These are phyloP conservation scores for Trachelipus rathkii DNA, from an alignment of 1,140 invertebrate species.

Conservation along the genomic window DNA sequence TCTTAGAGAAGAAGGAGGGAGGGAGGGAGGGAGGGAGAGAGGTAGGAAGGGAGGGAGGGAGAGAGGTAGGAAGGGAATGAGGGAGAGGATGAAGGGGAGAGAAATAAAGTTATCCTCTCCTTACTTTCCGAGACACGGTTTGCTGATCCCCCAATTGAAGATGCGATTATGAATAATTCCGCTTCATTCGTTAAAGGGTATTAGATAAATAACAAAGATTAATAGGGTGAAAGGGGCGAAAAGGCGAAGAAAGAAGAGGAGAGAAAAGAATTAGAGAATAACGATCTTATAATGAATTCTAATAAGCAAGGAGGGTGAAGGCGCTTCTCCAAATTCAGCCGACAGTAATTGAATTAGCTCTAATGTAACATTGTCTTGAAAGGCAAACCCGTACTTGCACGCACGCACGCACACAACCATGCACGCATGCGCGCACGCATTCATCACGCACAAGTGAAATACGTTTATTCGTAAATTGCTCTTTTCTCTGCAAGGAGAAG, in stretches of 20 bases:
- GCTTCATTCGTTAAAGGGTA: neutral
- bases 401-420: too few species aligned
- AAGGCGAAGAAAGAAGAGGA: neutral
- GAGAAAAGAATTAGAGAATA: neutral
- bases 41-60: too few species aligned
- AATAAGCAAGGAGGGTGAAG: neutral
- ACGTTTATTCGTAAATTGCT: too few species aligned
- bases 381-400: too few species aligned
- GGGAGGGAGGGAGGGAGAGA: too few species aligned
- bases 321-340: neutral
- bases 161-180: conserved; percentile 6
- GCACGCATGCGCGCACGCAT: too few species aligned
- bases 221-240: neutral
- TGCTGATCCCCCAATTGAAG: conserved; percentile 1
- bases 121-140: conserved; percentile 2
- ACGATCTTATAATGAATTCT: neutral
- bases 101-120: neutral
- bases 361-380: neutral
- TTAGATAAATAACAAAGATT: conserved; percentile 12
- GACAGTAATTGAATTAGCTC: neutral
- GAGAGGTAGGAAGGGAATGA: neutral
- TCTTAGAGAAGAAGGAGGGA: neutral
- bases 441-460: too few species aligned
- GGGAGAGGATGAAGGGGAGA: neutral
- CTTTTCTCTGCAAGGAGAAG: too few species aligned